Conservation (phyloP, 2,113 vertebrate species). For the Spheniscus mendiculus region DNA sequence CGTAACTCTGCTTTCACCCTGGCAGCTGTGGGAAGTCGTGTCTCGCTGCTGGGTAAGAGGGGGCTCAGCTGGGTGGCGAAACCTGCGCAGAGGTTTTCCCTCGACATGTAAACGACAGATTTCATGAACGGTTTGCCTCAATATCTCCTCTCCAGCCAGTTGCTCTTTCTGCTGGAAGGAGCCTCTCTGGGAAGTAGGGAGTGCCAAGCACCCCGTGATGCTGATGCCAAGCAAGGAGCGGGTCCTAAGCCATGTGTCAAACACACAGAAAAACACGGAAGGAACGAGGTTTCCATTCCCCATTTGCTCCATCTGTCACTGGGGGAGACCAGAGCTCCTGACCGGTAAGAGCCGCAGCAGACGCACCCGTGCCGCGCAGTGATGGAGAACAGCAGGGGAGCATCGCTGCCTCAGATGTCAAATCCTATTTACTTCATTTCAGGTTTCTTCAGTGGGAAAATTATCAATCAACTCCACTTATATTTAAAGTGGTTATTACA, state of each 20-base stretch:
- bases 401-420: neutral
- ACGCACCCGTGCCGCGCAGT: accelerated
- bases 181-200: neutral
- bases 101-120: accelerated
- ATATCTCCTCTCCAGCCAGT: neutral
- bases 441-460: neutral
- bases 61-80: neutral
- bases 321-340: neutral
- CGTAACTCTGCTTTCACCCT: neutral
- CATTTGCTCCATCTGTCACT: accelerated
- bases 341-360: accelerated
- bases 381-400: neutral
- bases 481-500: neutral
- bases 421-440: neutral
- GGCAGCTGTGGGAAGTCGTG: neutral
- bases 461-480: neutral
- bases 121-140: neutral
- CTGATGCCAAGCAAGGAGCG: neutral
- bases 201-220: neutral
- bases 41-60: neutral
- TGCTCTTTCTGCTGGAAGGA: neutral
- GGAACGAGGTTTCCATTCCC: neutral
- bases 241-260: accelerated
- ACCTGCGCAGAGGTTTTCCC: neutral
- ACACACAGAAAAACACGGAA: accelerated